A percentile compares a stretch with the other conserved stretches of the same genome.
phyloP scores from a whole-genome alignment of 2,888 invertebrate genomes.

The Ormyrus rosae region DNA sequence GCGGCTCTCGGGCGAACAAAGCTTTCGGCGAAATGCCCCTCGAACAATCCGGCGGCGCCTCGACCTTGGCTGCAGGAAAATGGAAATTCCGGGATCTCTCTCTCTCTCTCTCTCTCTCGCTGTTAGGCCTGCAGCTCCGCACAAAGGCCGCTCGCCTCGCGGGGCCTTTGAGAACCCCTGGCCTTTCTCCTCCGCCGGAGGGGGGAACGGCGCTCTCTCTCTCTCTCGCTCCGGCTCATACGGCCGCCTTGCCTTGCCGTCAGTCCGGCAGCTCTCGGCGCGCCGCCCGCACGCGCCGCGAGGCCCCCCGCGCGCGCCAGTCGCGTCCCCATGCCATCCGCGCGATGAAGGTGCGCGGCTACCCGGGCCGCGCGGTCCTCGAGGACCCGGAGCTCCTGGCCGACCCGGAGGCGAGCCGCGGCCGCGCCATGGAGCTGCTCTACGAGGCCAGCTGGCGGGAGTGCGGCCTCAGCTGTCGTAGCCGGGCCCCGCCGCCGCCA shows the following conservation, averaged over 20 bases:
- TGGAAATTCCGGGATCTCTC: constrained; percentile 41
- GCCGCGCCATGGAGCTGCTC: constrained; percentile 84
- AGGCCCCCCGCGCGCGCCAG: not conserved
- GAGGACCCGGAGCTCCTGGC: constrained; percentile 80
- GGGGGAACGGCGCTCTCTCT: not conserved
- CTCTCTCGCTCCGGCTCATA: not conserved
- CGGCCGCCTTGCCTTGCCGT: not conserved
- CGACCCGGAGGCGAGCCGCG: constrained; percentile 84
- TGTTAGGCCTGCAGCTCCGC: not conserved
- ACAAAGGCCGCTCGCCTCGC: not conserved
- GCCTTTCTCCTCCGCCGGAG: constrained; percentile 57
- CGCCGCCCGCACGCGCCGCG: not conserved
- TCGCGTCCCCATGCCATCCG: not conserved
- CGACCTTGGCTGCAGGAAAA: constrained; percentile 50
- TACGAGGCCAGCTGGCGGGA: constrained; percentile 92
- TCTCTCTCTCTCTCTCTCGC: no score
- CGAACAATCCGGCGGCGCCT: not conserved
- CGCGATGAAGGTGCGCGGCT: constrained; percentile 88
- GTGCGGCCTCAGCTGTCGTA: constrained; percentile 70
- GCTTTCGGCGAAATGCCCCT: not conserved
- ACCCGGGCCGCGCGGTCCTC: constrained; percentile 88
- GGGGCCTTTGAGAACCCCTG: constrained; percentile 61
- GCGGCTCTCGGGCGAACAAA: not conserved
- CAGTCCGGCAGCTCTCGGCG: not conserved
- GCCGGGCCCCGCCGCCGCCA: constrained; percentile 57